Evolutionary conservation across 2,113 vertebrate species (phyloP).

Genomic region (Amblyopsis rosae): DNA sequence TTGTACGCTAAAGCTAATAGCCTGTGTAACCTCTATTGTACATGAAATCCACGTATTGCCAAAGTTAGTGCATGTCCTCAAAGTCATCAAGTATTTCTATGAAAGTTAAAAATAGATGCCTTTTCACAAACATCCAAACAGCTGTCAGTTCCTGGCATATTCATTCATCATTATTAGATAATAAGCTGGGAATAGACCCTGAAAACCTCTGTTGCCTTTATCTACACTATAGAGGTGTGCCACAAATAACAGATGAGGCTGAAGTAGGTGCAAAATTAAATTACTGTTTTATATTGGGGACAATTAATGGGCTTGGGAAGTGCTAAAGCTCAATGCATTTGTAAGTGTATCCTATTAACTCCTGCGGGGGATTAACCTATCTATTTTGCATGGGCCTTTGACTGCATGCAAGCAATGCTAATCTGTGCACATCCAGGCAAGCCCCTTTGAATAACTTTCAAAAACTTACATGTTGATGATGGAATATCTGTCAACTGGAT

Average conservation of each 20-base stretch:
- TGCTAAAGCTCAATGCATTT: slow-evolving; percentile 54
- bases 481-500: slow-evolving; percentile 71
- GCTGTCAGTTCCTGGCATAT: slow-evolving; percentile 73
- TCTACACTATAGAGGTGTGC: slow-evolving; percentile 65
- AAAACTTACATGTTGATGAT: slow-evolving; percentile 68
- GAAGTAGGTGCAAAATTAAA: slow-evolving; percentile 66
- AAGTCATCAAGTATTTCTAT: slow-evolving; percentile 56
- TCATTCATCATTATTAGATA: slow-evolving; percentile 83
- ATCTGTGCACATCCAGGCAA: slow-evolving; percentile 64
- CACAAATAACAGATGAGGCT: slow-evolving; percentile 73
- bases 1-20: background rate
- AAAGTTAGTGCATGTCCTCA: slow-evolving; percentile 38
- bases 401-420: slow-evolving; percentile 63
- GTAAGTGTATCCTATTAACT: slow-evolving; percentile 61
- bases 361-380: slow-evolving; percentile 66
- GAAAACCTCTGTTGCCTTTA: slow-evolving; percentile 74
- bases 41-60: background rate
- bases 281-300: slow-evolving; percentile 62
- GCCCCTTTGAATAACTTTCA: slow-evolving; percentile 68
- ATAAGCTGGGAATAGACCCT: slow-evolving; percentile 73
- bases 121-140: slow-evolving; percentile 65
- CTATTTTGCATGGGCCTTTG: slow-evolving; percentile 58
- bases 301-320: slow-evolving; percentile 70
- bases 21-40: background rate
- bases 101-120: slow-evolving; percentile 62